Percentiles rank a stretch among this genome's conserved stretches.
Conservation (phyloP, 2,888 invertebrate genomes). For the Noctua comes region DNA sequence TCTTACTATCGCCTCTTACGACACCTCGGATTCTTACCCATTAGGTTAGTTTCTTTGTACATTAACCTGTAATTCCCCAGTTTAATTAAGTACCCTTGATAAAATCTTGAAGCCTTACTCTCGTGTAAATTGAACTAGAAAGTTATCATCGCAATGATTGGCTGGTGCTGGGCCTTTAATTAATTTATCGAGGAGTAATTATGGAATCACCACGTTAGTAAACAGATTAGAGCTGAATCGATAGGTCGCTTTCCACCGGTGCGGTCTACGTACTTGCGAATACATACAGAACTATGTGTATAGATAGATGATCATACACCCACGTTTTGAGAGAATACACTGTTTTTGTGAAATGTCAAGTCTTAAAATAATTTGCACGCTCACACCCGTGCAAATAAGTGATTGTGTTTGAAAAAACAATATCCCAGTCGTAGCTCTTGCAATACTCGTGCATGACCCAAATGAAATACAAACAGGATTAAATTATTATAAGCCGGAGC, state of each 20-base stretch:
- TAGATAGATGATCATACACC: not conserved
- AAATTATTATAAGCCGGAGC: conserved; percentile 45
- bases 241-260: conserved; percentile 35
- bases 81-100: conserved; percentile 16
- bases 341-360: not conserved
- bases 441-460: conserved; percentile 39
- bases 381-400: conserved; percentile 12
- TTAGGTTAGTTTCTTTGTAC: conserved; percentile 24
- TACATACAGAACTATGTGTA: not conserved
- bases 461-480: conserved; percentile 54
- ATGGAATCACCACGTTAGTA: conserved; percentile 54
- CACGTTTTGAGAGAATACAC: conserved; percentile 5
- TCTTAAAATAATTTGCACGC: not conserved
- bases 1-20: conserved; percentile 47
- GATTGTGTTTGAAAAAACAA: conserved; percentile 28
- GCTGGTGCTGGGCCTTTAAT: conserved; percentile 35
- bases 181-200: conserved; percentile 54
- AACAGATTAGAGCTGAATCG: conserved; percentile 54
- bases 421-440: conserved; percentile 13
- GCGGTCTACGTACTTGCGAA: conserved; percentile 8
- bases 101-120: conserved; percentile 29
- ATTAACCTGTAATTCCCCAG: conserved; percentile 1
- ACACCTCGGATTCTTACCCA: conserved; percentile 38
- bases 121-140: conserved; percentile 26
- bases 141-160: conserved; percentile 49